Percentiles rank a stretch among this genome's conserved stretches.
Evolutionary conservation across 2,888 invertebrate genomes (phyloP).

Genomic region (Hydriomena furcata): DNA sequence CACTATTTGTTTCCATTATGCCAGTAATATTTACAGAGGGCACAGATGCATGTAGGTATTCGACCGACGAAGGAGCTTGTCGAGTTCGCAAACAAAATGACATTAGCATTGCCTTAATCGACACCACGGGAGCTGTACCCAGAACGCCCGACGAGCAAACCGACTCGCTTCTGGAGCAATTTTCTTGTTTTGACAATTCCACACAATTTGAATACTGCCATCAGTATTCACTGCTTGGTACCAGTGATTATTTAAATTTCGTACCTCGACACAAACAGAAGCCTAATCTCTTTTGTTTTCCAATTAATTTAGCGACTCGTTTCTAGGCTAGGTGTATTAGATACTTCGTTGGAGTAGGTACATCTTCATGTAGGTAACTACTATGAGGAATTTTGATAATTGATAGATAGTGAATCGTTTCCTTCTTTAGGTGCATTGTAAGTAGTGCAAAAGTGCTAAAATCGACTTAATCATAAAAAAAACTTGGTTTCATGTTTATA

Average conservation of each 20-base stretch:
- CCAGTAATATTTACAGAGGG: constrained; percentile 53
- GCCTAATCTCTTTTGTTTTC: constrained; percentile 65
- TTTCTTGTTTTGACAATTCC: constrained; percentile 69
- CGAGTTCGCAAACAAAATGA: constrained; percentile 71
- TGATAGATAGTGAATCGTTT: background rate
- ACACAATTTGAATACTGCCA: constrained; percentile 68
- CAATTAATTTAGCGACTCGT: constrained; percentile 60
- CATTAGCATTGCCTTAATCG: constrained; percentile 76
- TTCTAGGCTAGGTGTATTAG: constrained; percentile 4
- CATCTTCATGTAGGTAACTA: too few relatives aligned
- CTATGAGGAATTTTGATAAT: too few relatives aligned
- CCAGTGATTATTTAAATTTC: constrained; percentile 69
- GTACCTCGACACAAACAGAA: constrained; percentile 62
- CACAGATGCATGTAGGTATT: constrained; percentile 53
- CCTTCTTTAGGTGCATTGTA: background rate
- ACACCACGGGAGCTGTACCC: constrained; percentile 63
- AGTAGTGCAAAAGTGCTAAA: too few relatives aligned
- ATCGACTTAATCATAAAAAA: too few relatives aligned
- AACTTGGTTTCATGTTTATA: too few relatives aligned
- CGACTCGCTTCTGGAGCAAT: constrained; percentile 56
- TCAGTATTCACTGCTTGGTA: constrained; percentile 61
- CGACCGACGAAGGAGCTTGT: constrained; percentile 55
- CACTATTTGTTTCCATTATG: constrained; percentile 52
- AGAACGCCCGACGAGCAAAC: constrained; percentile 46
- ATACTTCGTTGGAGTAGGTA: too few relatives aligned